Conservation (phyloP, 2,888 invertebrate genomes). For the Troilus luridus region DNA sequence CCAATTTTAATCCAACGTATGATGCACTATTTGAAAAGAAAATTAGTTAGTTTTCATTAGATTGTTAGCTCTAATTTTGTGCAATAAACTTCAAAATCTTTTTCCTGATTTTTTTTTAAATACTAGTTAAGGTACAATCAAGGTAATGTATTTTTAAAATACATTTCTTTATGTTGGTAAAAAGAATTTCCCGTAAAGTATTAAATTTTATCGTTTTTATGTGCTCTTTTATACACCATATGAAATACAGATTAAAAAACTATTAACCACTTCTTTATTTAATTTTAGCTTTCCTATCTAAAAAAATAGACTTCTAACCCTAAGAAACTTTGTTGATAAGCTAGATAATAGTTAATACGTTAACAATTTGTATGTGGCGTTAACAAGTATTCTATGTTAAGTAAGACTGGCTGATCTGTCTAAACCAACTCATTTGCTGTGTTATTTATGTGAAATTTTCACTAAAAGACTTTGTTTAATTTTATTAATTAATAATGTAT, state of each 20-base stretch:
- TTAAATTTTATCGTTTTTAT: background rate
- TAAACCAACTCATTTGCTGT: background rate
- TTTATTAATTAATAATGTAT: background rate
- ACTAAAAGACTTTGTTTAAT: background rate
- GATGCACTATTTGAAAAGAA: background rate
- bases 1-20: background rate
- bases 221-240: background rate
- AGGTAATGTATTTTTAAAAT: background rate
- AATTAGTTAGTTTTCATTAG: background rate
- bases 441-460: background rate
- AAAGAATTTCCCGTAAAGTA: background rate
- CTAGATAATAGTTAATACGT: background rate
- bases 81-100: background rate
- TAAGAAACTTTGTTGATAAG: background rate
- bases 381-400: background rate
- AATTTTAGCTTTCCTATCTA: background rate
- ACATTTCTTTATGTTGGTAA: background rate
- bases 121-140: background rate
- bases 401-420: background rate
- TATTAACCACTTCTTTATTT: slow-evolving; percentile 17
- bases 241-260: background rate
- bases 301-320: background rate
- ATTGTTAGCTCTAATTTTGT: background rate
- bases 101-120: background rate
- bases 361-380: background rate